Evolutionary conservation across 2,888 invertebrate species (phyloP).

Genomic region (Acanthacorydalis orientalis): DNA sequence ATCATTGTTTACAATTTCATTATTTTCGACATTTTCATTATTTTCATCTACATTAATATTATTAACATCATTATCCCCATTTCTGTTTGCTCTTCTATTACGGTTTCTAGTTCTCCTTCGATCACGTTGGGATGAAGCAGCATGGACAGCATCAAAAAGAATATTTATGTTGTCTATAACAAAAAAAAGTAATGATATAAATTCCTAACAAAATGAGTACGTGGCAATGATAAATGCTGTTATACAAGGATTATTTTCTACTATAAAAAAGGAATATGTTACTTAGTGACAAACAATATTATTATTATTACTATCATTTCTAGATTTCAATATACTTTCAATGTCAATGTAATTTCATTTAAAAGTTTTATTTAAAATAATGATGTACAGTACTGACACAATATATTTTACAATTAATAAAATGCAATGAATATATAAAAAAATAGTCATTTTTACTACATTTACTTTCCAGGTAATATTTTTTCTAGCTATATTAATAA

Average conservation of each 20-base stretch:
- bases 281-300: no score
- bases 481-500: no score
- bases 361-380: no score
- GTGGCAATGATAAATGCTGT: background rate
- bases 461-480: no score
- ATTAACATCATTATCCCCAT: background rate
- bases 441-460: background rate
- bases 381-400: no score
- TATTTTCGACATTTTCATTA: constrained; percentile 26
- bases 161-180: constrained; percentile 8
- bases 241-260: no score
- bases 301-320: no score
- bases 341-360: no score
- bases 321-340: no score
- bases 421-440: background rate
- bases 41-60: background rate
- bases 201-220: no score
- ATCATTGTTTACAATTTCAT: constrained; percentile 21
- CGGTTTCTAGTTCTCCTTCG: background rate
- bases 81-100: background rate
- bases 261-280: no score
- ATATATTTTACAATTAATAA: background rate
- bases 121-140: constrained; percentile 1
- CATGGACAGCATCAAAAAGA: constrained; percentile 9
- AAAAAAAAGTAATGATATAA: background rate